Conservation (phyloP, 2,797 vertebrate species). For the Rhinatrema bivittatum region DNA sequence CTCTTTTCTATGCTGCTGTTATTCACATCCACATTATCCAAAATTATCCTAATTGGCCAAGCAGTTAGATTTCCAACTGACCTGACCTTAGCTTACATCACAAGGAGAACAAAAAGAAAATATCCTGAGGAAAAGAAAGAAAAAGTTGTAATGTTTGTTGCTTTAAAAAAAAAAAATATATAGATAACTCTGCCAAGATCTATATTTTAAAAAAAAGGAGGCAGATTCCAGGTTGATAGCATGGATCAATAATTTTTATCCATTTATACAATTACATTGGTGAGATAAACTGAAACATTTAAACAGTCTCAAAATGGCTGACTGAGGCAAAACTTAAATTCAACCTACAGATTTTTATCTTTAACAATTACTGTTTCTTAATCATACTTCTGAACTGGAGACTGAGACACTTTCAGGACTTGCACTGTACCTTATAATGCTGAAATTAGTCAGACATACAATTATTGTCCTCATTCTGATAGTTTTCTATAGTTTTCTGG, state of each 20-base stretch:
- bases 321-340: conserved; percentile 2
- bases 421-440: too few species aligned
- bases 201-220: conserved; percentile 4
- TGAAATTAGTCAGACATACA: too few species aligned
- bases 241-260: too few species aligned
- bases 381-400: too few species aligned
- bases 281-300: not conserved
- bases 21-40: conserved; percentile 14
- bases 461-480: too few species aligned
- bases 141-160: conserved; percentile 7
- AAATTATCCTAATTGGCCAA: conserved; percentile 32
- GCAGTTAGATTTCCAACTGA: conserved; percentile 23
- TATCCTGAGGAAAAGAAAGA: not conserved
- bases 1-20: conserved; percentile 29
- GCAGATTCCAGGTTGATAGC: conserved; percentile 1
- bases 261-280: not conserved
- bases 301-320: conserved; percentile 5
- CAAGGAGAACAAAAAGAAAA: conserved; percentile 2
- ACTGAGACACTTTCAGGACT: too few species aligned
- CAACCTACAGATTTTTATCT: conserved; percentile 1
- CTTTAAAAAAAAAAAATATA: not conserved
- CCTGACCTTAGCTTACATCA: not conserved
- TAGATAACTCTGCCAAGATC: not conserved
- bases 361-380: too few species aligned
- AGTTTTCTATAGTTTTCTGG: too few species aligned